These are phyloP conservation scores for Yoshiicerus persimilis DNA, from an alignment of 1,140 invertebrate species.

Conservation along the genomic window DNA sequence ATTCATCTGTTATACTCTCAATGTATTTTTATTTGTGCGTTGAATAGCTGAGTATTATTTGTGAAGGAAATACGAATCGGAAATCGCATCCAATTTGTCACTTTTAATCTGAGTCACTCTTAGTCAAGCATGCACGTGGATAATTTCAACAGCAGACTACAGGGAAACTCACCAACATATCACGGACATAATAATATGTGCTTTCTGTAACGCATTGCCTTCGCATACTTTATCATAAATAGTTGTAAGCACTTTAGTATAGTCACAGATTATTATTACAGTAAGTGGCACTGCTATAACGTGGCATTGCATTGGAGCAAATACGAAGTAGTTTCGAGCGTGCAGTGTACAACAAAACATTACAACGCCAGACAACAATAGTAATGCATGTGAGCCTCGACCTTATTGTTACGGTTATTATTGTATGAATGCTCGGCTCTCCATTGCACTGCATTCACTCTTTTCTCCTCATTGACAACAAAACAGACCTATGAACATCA, in stretches of 20 bases:
- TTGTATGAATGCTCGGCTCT: neutral
- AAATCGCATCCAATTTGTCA: slow-evolving; percentile 1
- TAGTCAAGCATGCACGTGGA: neutral
- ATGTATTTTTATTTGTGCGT: neutral
- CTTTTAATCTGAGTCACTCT: neutral
- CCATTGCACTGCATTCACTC: neutral
- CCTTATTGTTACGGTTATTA: neutral
- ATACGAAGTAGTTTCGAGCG: neutral
- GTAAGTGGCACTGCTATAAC: too few relatives aligned
- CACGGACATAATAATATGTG: neutral
- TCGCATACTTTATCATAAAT: neutral
- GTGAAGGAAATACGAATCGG: neutral
- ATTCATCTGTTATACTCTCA: neutral
- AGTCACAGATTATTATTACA: too few relatives aligned
- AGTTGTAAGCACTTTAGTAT: neutral
- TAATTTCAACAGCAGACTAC: neutral
- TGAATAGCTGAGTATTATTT: neutral
- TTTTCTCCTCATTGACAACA: neutral
- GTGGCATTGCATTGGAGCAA: neutral
- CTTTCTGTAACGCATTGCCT: neutral
- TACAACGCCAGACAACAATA: neutral
- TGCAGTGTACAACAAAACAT: neutral
- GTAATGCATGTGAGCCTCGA: neutral
- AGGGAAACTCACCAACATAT: neutral
- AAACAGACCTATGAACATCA: neutral